These are phyloP conservation scores for Selene dorsalis DNA, from an alignment of 2,797 vertebrate genomes.

Conservation along the genomic window DNA sequence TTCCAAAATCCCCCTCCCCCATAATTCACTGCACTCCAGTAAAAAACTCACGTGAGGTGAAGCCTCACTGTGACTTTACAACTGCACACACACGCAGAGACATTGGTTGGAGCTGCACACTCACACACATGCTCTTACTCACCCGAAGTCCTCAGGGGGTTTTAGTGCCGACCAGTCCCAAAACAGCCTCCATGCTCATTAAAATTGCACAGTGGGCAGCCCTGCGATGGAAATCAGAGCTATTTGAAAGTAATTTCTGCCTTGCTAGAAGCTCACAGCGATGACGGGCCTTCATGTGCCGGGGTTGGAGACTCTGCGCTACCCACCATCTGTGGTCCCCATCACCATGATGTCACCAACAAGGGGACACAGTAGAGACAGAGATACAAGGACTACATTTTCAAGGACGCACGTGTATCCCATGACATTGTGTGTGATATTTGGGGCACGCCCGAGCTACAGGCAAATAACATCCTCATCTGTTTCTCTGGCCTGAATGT, in stretches of 20 bases:
- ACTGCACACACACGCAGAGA: slow-evolving; percentile 35
- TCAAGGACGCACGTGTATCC: slow-evolving; percentile 80
- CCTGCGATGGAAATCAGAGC: slow-evolving; percentile 57
- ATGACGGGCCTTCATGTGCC: slow-evolving; percentile 32
- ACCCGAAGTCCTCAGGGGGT: slow-evolving; percentile 51
- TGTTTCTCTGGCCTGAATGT: slow-evolving; percentile 76
- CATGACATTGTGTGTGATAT: slow-evolving; percentile 76
- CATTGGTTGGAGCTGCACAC: slow-evolving; percentile 4
- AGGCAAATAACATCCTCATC: slow-evolving; percentile 73
- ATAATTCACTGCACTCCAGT: slow-evolving; percentile 62
- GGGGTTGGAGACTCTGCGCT: slow-evolving; percentile 25
- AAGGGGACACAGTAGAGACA: slow-evolving; percentile 55
- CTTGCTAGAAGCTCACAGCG: slow-evolving; percentile 16
- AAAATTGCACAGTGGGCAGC: slow-evolving; percentile 61
- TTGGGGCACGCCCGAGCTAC: slow-evolving; percentile 72
- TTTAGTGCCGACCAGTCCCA: slow-evolving; percentile 60
- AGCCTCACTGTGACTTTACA: slow-evolving; percentile 58
- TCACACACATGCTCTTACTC: slow-evolving; percentile 59
- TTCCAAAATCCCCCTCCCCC: slow-evolving; percentile 64
- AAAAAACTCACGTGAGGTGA: slow-evolving; percentile 64
- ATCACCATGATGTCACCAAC: slow-evolving; percentile 54
- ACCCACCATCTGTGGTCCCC: slow-evolving; percentile 55
- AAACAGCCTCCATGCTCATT: slow-evolving; percentile 68
- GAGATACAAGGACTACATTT: slow-evolving; percentile 46
- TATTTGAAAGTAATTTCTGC: slow-evolving; percentile 44